phyloP scores from a whole-genome alignment of 35 echinoderm and acorn worm genomes.

The Anneissia japonica region DNA sequence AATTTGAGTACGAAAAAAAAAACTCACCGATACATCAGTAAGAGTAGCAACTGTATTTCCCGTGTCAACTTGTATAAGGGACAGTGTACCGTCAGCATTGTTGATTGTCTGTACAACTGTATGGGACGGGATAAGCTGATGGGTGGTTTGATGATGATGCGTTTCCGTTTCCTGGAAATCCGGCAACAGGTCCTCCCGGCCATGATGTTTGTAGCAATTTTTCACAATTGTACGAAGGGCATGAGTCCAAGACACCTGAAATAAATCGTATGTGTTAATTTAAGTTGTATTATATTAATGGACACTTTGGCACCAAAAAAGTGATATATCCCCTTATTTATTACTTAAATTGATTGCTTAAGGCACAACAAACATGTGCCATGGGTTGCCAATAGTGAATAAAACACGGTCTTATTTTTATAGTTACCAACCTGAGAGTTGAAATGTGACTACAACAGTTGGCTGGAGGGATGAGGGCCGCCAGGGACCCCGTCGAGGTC shows the following conservation, averaged over 20 bases:
- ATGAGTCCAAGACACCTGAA: slow-evolving; percentile 99
- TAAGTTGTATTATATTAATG: too few species aligned
- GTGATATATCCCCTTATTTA: too few species aligned
- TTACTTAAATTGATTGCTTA: too few species aligned
- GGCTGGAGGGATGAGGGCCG: too few species aligned
- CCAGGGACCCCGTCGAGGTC: too few species aligned
- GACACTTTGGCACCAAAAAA: too few species aligned
- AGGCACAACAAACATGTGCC: too few species aligned
- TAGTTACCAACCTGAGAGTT: too few species aligned
- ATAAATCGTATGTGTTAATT: too few species aligned
- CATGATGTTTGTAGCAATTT: slow-evolving; percentile 98
- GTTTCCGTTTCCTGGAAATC: slow-evolving; percentile 71
- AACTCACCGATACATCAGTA: slow-evolving; percentile 74
- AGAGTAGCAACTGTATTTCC: slow-evolving; percentile 87
- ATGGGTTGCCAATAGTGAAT: too few species aligned
- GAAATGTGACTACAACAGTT: too few species aligned
- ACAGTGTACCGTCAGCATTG: slow-evolving; percentile 90
- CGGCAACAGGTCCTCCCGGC: slow-evolving; percentile 63
- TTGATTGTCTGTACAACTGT: slow-evolving; percentile 92
- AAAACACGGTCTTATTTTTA: too few species aligned
- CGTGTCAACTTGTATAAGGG: slow-evolving; percentile 88
- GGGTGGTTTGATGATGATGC: slow-evolving; percentile 29
- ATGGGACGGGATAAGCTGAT: slow-evolving; percentile 71
- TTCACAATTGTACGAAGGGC: slow-evolving; percentile 94
- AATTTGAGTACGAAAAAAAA: background rate